Base-by-base conservation (phyloP, 2,113 vertebrate genomes). In the Gobiocypris rarus region DNA sequence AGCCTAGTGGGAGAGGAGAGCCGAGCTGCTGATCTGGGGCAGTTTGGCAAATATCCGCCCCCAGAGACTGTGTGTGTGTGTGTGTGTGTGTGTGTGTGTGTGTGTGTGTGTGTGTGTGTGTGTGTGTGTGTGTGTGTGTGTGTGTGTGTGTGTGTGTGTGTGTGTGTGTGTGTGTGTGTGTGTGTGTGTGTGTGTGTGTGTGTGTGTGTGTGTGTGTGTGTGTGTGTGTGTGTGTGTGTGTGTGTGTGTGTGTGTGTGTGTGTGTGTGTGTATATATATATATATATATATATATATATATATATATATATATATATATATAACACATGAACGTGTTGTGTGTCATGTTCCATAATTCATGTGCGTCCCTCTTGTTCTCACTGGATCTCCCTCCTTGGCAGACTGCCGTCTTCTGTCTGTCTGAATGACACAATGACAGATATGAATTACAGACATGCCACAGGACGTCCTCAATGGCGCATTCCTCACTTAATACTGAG, bases 11-110 rank as follows among this genome's bases (percentile, higher is more conserved):
- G 69, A 80, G 26, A 75, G 63, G 4, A 61, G 56, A 83, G 8
- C 45, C 31, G 41, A 74, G 65, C 58, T 84, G 67, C 73, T 87
- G 82, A 87, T 83, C 67, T 73, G 54, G 59, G 50, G 61, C 81
- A 71, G 61, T 85, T 61, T 87, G 81, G 74, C 81, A 86, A 50
- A 54, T 69, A 70, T 15, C 31, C 38, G 69, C 81, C 85, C 54
- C 58, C 74, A 81, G 61, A 90, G 91, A 90, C 89, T 86, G 74
- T 87, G 86, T 91, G 90, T 91, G 86, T 50, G 78, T 67, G 85
- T 83, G 85, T 45, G 43, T 45, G 43, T 45, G 43, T 45, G 76
- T 84, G 41, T 17, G 82, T 69, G 34, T 34, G 69, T 85, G 61
- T 83, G 76, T 84, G 41, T 17, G 74, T 87, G 86, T 91, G 90